Evolutionary conservation across 2,797 vertebrate species (phyloP).

Genomic region (Myotis pilosus): DNA sequence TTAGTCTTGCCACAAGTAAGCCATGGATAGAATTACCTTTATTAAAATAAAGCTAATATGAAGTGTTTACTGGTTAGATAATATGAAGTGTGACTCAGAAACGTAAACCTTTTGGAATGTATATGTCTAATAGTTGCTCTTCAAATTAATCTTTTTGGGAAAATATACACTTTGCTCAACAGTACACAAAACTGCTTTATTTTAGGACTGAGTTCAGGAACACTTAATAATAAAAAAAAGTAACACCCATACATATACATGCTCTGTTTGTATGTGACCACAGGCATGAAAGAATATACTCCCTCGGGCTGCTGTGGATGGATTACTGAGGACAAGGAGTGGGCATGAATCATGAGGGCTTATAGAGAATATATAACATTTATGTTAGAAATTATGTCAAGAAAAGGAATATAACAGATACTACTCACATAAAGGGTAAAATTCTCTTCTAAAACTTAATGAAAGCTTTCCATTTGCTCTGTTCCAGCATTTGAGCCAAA

Average conservation of each 20-base stretch:
- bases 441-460: slow-evolving; percentile 31
- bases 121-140: neutral
- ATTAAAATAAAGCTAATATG: slow-evolving; percentile 20
- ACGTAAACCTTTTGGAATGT: neutral
- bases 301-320: neutral
- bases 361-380: neutral
- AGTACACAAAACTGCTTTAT: neutral
- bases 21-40: neutral
- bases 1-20: neutral
- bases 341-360: slow-evolving; percentile 37
- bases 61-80: neutral
- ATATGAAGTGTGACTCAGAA: neutral
- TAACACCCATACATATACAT: neutral
- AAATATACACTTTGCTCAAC: neutral
- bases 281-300: neutral
- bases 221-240: neutral
- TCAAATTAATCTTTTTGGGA: slow-evolving; percentile 23
- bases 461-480: slow-evolving; percentile 28
- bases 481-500: neutral
- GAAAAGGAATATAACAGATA: slow-evolving; percentile 45
- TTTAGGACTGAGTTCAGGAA: neutral
- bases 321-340: neutral
- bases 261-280: neutral
- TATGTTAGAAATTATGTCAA: slow-evolving; percentile 32
- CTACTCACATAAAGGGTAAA: neutral